phyloP scores from a whole-genome alignment of 2,113 vertebrate species.

The Leuciscus idus region DNA sequence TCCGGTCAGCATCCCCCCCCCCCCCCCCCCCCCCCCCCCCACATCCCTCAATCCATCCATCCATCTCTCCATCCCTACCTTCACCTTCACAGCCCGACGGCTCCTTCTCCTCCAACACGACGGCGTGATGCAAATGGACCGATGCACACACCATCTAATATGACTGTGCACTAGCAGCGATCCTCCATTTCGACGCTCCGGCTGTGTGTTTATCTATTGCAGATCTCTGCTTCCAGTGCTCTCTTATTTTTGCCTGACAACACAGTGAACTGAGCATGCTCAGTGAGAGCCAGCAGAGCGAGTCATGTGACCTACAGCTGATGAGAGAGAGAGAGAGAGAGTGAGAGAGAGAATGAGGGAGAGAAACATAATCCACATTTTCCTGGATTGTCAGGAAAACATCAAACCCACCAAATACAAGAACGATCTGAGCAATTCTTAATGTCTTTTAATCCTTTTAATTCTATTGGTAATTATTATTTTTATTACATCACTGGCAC shows the following conservation, averaged over 20 bases:
- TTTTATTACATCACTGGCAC: background rate
- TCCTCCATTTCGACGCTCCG: conserved; percentile 31
- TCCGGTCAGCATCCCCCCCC: background rate
- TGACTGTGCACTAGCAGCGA: background rate
- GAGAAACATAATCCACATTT: background rate
- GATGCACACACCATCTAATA: background rate
- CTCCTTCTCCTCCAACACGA: conserved; percentile 2
- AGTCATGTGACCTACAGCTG: conserved; percentile 82
- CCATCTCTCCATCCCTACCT: background rate
- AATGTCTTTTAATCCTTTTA: background rate
- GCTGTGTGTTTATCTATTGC: conserved; percentile 78
- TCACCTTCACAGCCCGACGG: background rate
- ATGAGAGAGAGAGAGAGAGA: conserved; percentile 51
- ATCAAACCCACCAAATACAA: background rate
- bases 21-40: background rate
- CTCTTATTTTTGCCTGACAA: conserved; percentile 83
- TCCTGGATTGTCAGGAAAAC: background rate
- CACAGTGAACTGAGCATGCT: conserved; percentile 81
- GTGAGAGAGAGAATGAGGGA: conserved; percentile 30
- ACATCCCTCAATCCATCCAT: background rate
- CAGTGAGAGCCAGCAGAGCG: conserved; percentile 59
- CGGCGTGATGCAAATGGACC: background rate
- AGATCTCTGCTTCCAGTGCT: conserved; percentile 75
- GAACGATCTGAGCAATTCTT: background rate
- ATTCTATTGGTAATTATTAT: background rate